Evolutionary conservation across 2,113 vertebrate genomes (phyloP).

Genomic region (Melanerpes aurifrons): DNA sequence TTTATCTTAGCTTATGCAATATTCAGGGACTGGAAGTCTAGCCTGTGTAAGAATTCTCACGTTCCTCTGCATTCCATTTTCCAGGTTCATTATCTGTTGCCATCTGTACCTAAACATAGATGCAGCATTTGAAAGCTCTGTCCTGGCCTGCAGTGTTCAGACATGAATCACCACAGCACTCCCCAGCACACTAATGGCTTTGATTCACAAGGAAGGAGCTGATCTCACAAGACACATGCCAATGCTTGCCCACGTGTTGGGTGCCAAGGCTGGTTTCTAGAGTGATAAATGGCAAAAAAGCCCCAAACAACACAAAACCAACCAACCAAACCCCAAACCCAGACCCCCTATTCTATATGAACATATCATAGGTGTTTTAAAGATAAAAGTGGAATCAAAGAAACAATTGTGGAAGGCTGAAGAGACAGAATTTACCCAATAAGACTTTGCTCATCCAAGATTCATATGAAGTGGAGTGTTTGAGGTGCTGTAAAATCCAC

Average conservation of each 20-base stretch:
- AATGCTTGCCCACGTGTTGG: neutral
- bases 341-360: neutral
- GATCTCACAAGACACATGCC: neutral
- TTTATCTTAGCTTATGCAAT: neutral
- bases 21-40: neutral
- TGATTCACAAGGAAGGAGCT: neutral
- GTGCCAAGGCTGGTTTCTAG: neutral
- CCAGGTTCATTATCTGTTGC: neutral
- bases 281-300: neutral
- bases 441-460: neutral
- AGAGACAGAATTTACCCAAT: neutral
- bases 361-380: accelerated
- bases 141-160: neutral
- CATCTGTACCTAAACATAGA: neutral
- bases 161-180: neutral
- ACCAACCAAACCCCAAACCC: too few relatives aligned
- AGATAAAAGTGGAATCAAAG: neutral
- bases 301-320: too few relatives aligned
- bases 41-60: neutral
- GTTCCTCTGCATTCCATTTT: neutral
- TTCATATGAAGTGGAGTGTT: neutral
- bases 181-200: neutral
- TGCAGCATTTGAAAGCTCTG: neutral
- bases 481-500: neutral
- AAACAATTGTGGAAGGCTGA: neutral